Evolutionary conservation across 2,888 invertebrate species (phyloP), one percentile per base, ranked within the genome.

Genomic region (Aspidapion aeneum): DNA sequence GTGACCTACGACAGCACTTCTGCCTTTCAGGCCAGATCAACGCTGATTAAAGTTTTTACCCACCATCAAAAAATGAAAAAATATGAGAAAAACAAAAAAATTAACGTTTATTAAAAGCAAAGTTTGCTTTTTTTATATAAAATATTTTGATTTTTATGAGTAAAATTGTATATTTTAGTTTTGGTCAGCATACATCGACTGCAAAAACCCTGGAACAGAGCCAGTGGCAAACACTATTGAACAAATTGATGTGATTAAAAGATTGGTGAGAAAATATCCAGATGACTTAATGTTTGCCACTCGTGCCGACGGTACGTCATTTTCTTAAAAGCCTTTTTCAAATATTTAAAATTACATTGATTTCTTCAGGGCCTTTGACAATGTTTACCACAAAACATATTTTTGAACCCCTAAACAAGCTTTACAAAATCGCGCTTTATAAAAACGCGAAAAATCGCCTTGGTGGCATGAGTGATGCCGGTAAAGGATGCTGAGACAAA

Each of bases 181-280:
- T 49, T 56, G 56, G 56, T 19, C 61, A 18, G 35, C 85, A 1
- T 87, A 84, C 70, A 82, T 82, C 0, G 71, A 73, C 0, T 87
- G 87, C 70, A 68, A 72, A 17, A 57, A 19, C 3, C 50, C 51
- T 12, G 81, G 82, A 68, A 85, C 87, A 73, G n/a, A n/a, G n/a
- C 82, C 85, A 0, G 82, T 86, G 2, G 81, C 83, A 54, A 76
- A 82, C 62, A 84, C 85, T 0, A 69, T 87, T 55, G 84, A 86
- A 58, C 87, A 87, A 75, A 83, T 86, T 63, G 87, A 87, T 73
- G 82, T 85, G 21, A 87, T 87, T 67, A 84, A 84, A 69, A 78
- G 86, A 63, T 64, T 78, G 16, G 69, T 76, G 1, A 66, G 64
- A 1, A 74, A 72, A 62, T 82, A 82, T 68, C 76, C 81, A 1